Evolutionary conservation across 1,140 invertebrate genomes (phyloP).

Genomic region (Coenobita brevimanus): DNA sequence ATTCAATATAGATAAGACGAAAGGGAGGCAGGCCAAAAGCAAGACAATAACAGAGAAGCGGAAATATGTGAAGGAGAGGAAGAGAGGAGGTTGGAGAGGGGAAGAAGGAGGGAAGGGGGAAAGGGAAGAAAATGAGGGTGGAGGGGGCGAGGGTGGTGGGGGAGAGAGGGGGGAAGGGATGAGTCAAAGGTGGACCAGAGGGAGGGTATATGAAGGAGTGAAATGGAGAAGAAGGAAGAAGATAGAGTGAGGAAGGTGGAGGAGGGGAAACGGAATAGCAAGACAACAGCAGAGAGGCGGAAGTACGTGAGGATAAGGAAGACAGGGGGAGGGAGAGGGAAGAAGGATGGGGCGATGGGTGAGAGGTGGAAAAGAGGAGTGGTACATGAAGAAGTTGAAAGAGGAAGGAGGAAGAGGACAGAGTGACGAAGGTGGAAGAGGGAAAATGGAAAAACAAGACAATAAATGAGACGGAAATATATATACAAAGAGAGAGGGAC

Average conservation of each 20-base stretch:
- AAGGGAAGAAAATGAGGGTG: too few relatives aligned
- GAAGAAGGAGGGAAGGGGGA: background rate
- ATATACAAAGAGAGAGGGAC: too few relatives aligned
- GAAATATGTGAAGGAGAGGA: background rate
- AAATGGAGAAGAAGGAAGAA: background rate
- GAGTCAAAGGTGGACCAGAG: background rate
- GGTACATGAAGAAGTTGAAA: background rate
- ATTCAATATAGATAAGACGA: background rate
- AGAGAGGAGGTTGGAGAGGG: too few relatives aligned
- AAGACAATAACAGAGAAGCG: background rate
- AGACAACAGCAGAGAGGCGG: background rate
- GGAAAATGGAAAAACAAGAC: background rate
- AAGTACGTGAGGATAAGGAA: too few relatives aligned
- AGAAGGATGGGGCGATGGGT: background rate
- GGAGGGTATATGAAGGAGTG: background rate
- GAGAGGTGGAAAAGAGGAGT: background rate
- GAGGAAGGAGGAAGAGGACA: background rate
- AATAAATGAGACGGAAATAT: background rate
- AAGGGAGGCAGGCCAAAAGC: background rate
- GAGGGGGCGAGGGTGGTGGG: background rate
- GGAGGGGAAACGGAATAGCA: too few relatives aligned
- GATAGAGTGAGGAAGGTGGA: background rate
- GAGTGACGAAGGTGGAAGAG: background rate
- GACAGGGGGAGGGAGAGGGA: too few relatives aligned
- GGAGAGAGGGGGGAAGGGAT: background rate